Base-by-base conservation (phyloP, 2,797 vertebrate genomes). In the Lagocephalus sceleratus region DNA sequence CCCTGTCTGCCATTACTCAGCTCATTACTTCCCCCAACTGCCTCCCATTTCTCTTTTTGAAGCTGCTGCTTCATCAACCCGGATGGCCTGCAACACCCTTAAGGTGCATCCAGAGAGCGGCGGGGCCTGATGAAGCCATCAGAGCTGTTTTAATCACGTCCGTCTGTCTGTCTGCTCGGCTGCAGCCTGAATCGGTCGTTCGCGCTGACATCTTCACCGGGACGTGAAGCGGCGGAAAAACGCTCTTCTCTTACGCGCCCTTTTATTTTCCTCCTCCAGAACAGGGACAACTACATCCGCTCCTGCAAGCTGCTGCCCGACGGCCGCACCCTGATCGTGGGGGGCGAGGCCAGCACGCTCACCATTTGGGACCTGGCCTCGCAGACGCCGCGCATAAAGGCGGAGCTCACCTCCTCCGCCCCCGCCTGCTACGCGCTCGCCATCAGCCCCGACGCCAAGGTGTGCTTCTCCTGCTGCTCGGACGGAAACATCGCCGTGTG, bases 361-460 rank as follows among this genome's bases (percentile, higher is more conserved):
- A 94, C 95, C 90, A 98, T 98, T 90, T 97, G 95, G 95, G 95
- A 98, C 90, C 87, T 98, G 89, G 95, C 95, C 1, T 93, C 95
- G 0, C 94, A 95, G 81, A 98, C 95, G 0, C 95, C 95, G 0
- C 93, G 95, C 76, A 98, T 97, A 79, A 98, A 97, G 85, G 95
- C 95, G 0, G 95, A 98, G 85, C 91, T 98, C 51, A 97, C 95
- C 0, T 97, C 95, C 48, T 98, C 95, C 0, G 95, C 95, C 1
- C 95, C 95, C 0, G 95, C 95, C 71, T 98, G 95, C 87, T 98
- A 98, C 1, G 95, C 95, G 0, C 85, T 98, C 83, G 95, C 95
- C 81, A 98, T 98, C 86, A 97, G 95, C 85, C 95, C 95, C 0
- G 95, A 98, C 0, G 95, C 95, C 89, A 98, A 98, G 85, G 95